Conservation (phyloP, 2,888 invertebrate genomes). For the Eumerus sabulonum region DNA sequence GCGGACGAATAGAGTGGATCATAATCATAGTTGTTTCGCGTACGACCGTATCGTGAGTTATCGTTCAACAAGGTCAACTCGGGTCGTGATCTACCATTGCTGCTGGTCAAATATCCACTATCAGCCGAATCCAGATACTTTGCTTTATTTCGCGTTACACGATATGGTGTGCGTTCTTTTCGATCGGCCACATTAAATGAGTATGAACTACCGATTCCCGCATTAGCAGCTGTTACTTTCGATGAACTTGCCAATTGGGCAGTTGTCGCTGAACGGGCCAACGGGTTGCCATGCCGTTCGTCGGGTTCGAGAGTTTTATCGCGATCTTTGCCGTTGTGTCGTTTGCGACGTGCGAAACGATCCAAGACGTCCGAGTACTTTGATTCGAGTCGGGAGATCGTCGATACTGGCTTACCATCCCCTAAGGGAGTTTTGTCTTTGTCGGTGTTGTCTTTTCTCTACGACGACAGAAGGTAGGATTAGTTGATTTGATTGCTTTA, state of each 20-base stretch:
- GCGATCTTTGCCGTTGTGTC: constrained; percentile 78
- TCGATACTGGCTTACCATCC: constrained; percentile 76
- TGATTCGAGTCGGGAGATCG: constrained; percentile 87
- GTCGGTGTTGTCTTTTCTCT: constrained; percentile 74
- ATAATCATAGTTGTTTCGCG: constrained; percentile 70
- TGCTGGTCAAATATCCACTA: constrained; percentile 75
- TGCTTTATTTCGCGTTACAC: constrained; percentile 74
- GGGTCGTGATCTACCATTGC: constrained; percentile 70
- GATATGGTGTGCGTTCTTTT: constrained; percentile 78
- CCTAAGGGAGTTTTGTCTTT: constrained; percentile 78
- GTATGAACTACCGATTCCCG: constrained; percentile 82
- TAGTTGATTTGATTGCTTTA: constrained; percentile 7
- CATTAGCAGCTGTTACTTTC: constrained; percentile 77
- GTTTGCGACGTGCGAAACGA: constrained; percentile 82
- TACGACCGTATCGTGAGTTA: constrained; percentile 72
- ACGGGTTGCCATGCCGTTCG: constrained; percentile 74
- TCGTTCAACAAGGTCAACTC: constrained; percentile 73
- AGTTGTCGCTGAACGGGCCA: constrained; percentile 86
- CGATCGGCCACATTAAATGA: constrained; percentile 80
- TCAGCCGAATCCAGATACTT: constrained; percentile 75
- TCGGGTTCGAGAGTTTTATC: constrained; percentile 87
- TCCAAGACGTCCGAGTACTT: constrained; percentile 89
- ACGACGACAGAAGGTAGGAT: constrained; percentile 16
- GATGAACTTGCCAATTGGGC: constrained; percentile 85
- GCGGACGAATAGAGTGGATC: constrained; percentile 58